A percentile compares a stretch with the other conserved stretches of the same genome.
Evolutionary conservation across 2,888 invertebrate species (phyloP).

Genomic region (Scaptomyza flava): DNA sequence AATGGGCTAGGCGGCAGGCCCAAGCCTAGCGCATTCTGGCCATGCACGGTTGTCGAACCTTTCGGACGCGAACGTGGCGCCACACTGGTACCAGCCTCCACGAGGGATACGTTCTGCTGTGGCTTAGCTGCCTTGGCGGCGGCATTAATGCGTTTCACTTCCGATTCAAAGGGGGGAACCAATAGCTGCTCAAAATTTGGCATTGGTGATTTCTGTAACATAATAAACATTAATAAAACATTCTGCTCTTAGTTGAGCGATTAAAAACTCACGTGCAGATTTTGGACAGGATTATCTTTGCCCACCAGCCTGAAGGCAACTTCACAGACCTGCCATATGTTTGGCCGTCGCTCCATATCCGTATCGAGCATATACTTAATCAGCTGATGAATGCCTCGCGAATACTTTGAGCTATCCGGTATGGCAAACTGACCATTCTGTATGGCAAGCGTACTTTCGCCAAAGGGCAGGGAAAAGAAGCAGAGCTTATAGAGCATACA

Average conservation of each 20-base stretch:
- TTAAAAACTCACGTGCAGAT: conserved; percentile 87
- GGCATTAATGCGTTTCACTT: conserved; percentile 86
- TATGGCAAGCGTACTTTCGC: conserved; percentile 96
- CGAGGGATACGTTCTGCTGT: conserved; percentile 84
- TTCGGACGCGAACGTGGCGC: conserved; percentile 93
- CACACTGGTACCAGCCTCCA: conserved; percentile 90
- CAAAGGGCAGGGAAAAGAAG: conserved; percentile 95
- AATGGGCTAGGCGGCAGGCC: conserved; percentile 86
- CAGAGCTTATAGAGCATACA: conserved; percentile 95
- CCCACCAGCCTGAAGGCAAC: conserved; percentile 89
- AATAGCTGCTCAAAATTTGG: conserved; percentile 88
- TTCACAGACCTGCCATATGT: conserved; percentile 93
- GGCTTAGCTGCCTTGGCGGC: conserved; percentile 80
- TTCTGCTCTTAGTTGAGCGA: background rate
- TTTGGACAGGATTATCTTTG: conserved; percentile 91
- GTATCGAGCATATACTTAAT: conserved; percentile 94
- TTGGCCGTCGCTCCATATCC: conserved; percentile 92
- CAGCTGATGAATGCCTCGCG: conserved; percentile 89
- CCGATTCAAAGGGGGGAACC: conserved; percentile 89
- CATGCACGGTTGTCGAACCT: conserved; percentile 84
- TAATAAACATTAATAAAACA: background rate
- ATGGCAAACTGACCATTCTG: conserved; percentile 94
- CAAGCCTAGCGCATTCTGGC: conserved; percentile 85
- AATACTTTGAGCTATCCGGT: conserved; percentile 92
- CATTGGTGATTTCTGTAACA: conserved; percentile 87